Evolutionary conservation across 2,797 vertebrate species (phyloP), one percentile per base, ranked within the genome.

Genomic region (Melanotaenia trifasciata): DNA sequence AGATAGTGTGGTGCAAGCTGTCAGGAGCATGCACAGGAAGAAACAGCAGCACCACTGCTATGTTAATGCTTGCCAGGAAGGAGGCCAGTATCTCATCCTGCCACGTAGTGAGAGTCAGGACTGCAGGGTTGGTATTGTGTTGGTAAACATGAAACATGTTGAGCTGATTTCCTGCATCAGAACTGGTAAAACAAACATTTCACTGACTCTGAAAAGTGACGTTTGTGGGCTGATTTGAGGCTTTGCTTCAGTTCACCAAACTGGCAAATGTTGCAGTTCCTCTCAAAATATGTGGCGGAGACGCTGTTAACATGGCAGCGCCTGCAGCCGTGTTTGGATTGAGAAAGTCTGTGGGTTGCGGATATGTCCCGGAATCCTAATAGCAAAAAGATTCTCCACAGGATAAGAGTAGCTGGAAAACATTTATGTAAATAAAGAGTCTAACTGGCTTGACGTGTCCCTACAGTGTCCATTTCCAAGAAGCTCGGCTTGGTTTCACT

Each of bases 141-240:
- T 28, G 26, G 26, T 62, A 76, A 86, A 88, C 82, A 72, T 66
- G 67, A 85, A 74, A 71, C 63, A 32, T 67, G 81, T 84, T 70
- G 67, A 76, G 74, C 61, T 22, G 66, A 80, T 85, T 58, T 66
- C 54, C 63, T 65, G 57, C 65, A 45, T 82, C 70, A 69, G 66
- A 89, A 80, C 67, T 81, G 74, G 58, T 71, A 69, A 85, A 84
- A 84, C 69, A 87, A 89, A 87, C 78, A 79, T 74, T 76, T 80
- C 68, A 22, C 68, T 59, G 78, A 60, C 79, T 72, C 61, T 35
- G 12, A 68, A 50, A 74, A 72, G 70, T 62, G 70, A 67, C 50
- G 58, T 47, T 30, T 6, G 30, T 20, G 30, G 64, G 57, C 78
- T 20, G 67, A 76, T 61, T n/a, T n/a, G 75, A 84, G 81, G 78